Evolutionary conservation across 2,888 invertebrate genomes (phyloP), one percentile per base, ranked within the genome.

Genomic region (Acronicta leporina): DNA sequence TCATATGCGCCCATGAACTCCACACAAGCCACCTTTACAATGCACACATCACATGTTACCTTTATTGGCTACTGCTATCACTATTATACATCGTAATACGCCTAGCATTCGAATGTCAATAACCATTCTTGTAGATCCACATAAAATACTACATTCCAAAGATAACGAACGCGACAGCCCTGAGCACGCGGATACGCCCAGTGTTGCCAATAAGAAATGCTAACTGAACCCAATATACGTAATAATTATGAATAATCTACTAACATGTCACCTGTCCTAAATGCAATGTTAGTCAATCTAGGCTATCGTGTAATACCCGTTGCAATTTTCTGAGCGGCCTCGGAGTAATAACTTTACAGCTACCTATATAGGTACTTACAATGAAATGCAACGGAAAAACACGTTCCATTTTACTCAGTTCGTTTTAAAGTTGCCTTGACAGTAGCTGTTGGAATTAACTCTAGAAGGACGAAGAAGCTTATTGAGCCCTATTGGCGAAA

Each of bases 271-370:
- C 59, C 62, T 71, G 75, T 70, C 63, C 69, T 76, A 65, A 59
- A 79, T 78, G 53, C 67, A 59, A 69, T 63, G 67, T 59, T 66
- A 51, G 63, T 47, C 40, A 57, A 78, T 65, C 75, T 76, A 75
- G 70, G 70, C 68, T 65, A 68, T 58, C 60, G 56, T 65, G 51
- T 69, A 62, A 48, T 68, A 68, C 63, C 64, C 48, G 54, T 64
- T 79, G 72, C 77, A 62, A 77, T 80, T 82, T 79, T 79, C 68
- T 61, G 41, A 67, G 56, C 66, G 78, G 67, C 80, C 80, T 83
- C 71, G 76, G 55, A 49, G 49, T 60, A 66, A 59, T 62, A 60
- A 62, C 52, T 68, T 65, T 14, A 63, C 59, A 57, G 61, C 58
- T 5, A 57, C 54, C 65, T 59, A 46, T 44, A 61, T 20, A 72